A percentile compares a stretch with the other conserved stretches of the same genome.
phyloP scores from a whole-genome alignment of 2,888 invertebrate species.

The Amphiduros pacificus region DNA sequence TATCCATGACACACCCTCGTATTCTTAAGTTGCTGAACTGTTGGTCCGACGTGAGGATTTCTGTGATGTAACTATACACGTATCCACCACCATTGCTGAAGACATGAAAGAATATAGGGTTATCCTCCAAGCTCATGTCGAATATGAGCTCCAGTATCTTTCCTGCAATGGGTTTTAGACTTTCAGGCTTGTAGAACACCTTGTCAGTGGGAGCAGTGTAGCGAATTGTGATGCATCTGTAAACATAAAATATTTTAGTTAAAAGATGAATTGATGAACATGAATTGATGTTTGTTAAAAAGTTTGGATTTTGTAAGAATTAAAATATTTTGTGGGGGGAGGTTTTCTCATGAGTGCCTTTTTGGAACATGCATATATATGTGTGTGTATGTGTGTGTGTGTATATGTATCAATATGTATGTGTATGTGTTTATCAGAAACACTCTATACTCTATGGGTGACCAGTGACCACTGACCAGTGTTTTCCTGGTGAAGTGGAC shows the following conservation, averaged over 20 bases:
- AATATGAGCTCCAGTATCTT: constrained; percentile 69
- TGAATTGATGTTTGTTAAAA: too few relatives aligned
- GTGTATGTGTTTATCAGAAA: too few relatives aligned
- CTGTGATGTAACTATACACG: constrained; percentile 71
- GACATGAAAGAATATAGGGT: constrained; percentile 74
- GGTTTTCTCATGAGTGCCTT: too few relatives aligned
- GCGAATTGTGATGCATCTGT: constrained; percentile 72
- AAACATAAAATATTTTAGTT: constrained; percentile 37
- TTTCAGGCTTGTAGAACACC: constrained; percentile 68
- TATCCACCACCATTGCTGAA: constrained; percentile 79
- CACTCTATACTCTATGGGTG: too few relatives aligned
- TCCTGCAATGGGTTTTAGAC: constrained; percentile 68
- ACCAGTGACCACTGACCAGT: too few relatives aligned
- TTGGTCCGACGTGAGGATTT: constrained; percentile 59
- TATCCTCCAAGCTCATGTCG: constrained; percentile 71
- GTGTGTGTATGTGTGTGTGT: too few relatives aligned
- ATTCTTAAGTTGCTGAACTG: constrained; percentile 14
- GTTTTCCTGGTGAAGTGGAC: too few relatives aligned
- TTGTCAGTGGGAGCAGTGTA: constrained; percentile 73
- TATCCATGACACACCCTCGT: constrained; percentile 66
- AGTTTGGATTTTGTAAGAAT: too few relatives aligned
- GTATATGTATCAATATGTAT: too few relatives aligned
- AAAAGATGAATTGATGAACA: too few relatives aligned
- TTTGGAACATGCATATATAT: too few relatives aligned
- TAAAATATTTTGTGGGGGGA: too few relatives aligned